Conservation (phyloP, 1,140 invertebrate genomes). For the Leptoteleia sp. region DNA sequence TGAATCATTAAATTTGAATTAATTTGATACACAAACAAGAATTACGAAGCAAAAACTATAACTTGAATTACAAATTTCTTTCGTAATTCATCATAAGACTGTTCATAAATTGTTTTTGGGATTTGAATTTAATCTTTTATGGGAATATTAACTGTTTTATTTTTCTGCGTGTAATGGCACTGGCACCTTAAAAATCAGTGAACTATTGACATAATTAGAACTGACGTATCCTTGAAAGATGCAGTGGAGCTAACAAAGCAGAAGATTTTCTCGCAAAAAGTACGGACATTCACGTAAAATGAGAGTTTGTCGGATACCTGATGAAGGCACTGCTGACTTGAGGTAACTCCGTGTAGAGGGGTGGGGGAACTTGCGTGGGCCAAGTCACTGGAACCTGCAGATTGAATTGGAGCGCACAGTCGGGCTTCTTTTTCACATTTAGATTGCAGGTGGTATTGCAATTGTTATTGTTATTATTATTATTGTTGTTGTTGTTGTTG, state of each 20-base stretch:
- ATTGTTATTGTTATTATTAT: slow-evolving; percentile 68
- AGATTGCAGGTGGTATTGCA: slow-evolving; percentile 74
- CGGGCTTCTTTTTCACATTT: slow-evolving; percentile 69
- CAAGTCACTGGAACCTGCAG: slow-evolving; percentile 75
- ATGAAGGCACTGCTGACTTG: slow-evolving; percentile 76
- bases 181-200: neutral
- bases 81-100: too few relatives aligned
- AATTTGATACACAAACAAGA: too few relatives aligned
- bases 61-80: too few relatives aligned
- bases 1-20: too few relatives aligned
- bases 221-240: slow-evolving; percentile 4
- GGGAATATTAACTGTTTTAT: too few relatives aligned
- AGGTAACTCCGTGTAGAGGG: slow-evolving; percentile 66
- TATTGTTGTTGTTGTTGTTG: slow-evolving; percentile 67
- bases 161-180: too few relatives aligned
- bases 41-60: too few relatives aligned
- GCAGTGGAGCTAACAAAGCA: neutral
- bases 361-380: slow-evolving; percentile 52
- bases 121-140: too few relatives aligned
- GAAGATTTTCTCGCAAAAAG: slow-evolving; percentile 36
- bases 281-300: slow-evolving; percentile 50
- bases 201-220: too few relatives aligned
- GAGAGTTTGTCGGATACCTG: slow-evolving; percentile 74
- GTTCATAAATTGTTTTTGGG: too few relatives aligned
- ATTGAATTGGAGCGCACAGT: slow-evolving; percentile 73